These are phyloP conservation scores for Oriolus oriolus DNA, from an alignment of 2,113 vertebrate species.

Conservation along the genomic window DNA sequence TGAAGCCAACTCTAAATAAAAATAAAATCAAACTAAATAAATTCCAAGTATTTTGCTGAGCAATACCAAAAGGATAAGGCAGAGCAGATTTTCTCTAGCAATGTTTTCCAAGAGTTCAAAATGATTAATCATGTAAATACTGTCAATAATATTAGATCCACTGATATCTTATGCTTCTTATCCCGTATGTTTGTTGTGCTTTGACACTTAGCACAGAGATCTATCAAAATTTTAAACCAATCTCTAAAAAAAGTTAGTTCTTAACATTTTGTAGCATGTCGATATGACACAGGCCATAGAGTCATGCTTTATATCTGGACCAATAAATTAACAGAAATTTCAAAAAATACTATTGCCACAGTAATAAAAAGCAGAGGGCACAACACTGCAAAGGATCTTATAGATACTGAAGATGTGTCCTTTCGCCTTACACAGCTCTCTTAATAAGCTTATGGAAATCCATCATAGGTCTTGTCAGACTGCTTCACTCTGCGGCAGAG, in stretches of 20 bases:
- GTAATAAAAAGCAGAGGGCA: neutral
- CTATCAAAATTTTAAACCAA: neutral
- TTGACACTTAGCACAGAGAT: neutral
- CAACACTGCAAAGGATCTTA: neutral
- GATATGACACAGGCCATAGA: neutral
- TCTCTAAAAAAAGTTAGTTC: neutral
- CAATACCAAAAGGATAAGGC: neutral
- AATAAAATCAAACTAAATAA: neutral
- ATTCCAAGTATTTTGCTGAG: neutral
- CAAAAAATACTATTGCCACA: neutral
- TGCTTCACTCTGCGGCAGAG: neutral
- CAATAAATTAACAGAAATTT: neutral
- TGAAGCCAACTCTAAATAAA: neutral
- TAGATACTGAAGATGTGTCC: neutral
- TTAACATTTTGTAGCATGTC: neutral
- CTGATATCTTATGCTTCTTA: neutral
- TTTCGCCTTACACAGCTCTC: neutral
- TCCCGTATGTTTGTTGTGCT: neutral
- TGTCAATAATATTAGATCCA: neutral
- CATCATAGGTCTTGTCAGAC: neutral
- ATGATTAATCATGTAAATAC: neutral
- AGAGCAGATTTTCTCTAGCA: neutral
- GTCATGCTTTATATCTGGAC: neutral
- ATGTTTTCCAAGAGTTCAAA: neutral
- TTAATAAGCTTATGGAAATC: neutral